Evolutionary conservation across 2,888 invertebrate genomes (phyloP).

Genomic region (Seira ritae): DNA sequence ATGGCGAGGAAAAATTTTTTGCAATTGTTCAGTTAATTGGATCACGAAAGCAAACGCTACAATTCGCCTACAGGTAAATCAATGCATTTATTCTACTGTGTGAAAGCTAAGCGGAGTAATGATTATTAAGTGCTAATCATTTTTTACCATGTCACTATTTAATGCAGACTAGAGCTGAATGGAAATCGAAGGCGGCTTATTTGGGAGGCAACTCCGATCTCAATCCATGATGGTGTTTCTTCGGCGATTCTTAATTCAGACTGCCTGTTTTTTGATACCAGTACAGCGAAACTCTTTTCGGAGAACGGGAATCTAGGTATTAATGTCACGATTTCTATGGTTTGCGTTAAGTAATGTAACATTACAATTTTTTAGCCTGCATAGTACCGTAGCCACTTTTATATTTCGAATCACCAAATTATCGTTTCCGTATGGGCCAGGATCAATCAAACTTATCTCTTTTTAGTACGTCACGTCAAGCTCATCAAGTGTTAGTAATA

Average conservation of each 20-base stretch:
- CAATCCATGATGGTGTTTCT: constrained; percentile 80
- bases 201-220: constrained; percentile 81
- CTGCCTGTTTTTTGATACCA: constrained; percentile 81
- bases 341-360: constrained; percentile 55
- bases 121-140: too few relatives aligned
- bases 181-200: constrained; percentile 79
- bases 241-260: constrained; percentile 80
- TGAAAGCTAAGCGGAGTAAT: too few relatives aligned
- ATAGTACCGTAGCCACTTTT: too few relatives aligned
- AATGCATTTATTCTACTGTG: too few relatives aligned
- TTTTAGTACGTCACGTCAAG: too few relatives aligned
- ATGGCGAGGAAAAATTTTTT: constrained; percentile 97
- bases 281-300: constrained; percentile 80
- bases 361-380: too few relatives aligned
- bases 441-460: too few relatives aligned
- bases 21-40: constrained; percentile 99
- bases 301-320: constrained; percentile 81
- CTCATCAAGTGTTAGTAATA: too few relatives aligned
- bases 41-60: constrained; percentile 98
- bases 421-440: too few relatives aligned
- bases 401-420: too few relatives aligned
- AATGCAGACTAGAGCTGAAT: constrained; percentile 79
- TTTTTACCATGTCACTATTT: too few relatives aligned
- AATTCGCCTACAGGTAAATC: constrained; percentile 92
- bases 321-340: constrained; percentile 79